phyloP scores from a whole-genome alignment of 2,113 vertebrate genomes.

The Archilochus colubris region DNA sequence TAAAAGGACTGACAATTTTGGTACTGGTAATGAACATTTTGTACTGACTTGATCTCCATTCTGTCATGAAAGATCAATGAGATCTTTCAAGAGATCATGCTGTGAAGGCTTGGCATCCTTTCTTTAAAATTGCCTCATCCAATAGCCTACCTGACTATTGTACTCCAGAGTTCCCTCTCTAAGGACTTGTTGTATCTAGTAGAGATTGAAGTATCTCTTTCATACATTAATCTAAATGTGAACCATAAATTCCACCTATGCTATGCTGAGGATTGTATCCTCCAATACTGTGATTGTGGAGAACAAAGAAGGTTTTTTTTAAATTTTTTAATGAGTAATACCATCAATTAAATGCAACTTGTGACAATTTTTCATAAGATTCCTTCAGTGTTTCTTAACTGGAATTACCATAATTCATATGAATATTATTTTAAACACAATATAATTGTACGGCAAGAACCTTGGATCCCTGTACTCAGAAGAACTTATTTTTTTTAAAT shows the following conservation, averaged over 20 bases:
- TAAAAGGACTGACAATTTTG: neutral
- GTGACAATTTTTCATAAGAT: neutral
- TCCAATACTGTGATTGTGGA: neutral
- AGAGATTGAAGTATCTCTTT: neutral
- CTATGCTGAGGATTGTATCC: neutral
- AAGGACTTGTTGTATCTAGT: neutral
- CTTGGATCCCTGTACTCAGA: neutral
- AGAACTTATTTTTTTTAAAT: constrained; percentile 17
- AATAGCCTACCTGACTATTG: neutral
- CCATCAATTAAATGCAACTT: neutral
- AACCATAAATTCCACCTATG: neutral
- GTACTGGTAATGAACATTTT: neutral
- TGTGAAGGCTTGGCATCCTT: neutral
- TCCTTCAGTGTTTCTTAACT: neutral
- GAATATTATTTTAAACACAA: constrained; percentile 23
- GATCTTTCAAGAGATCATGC: neutral
- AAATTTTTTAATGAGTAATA: neutral
- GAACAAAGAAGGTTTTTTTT: neutral
- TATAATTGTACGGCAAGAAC: neutral
- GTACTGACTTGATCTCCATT: neutral
- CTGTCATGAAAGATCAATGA: neutral
- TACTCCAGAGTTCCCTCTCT: neutral
- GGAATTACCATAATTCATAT: neutral
- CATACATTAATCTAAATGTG: neutral
- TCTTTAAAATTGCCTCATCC: neutral